Evolutionary conservation across 2,113 vertebrate genomes (phyloP).

Genomic region (crab-eating macaque (Macaca fascicularis)): DNA sequence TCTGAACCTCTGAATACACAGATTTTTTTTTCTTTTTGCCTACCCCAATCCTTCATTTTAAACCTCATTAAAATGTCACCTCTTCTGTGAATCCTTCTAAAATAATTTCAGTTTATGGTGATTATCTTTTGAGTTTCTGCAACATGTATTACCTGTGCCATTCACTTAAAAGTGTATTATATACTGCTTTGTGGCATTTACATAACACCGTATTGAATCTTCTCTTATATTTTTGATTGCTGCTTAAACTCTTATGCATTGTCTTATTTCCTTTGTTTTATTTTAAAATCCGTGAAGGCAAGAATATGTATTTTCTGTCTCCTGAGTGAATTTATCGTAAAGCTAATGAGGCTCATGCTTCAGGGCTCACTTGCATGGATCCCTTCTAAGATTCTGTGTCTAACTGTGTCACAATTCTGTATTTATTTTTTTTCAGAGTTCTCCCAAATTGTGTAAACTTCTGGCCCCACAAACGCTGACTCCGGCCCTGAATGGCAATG

Average conservation of each 20-base stretch:
- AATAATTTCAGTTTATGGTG: neutral
- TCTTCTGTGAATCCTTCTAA: neutral
- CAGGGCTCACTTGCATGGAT: neutral
- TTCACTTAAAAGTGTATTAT: neutral
- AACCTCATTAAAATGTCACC: neutral
- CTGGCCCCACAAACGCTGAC: neutral
- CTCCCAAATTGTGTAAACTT: neutral
- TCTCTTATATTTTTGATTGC: neutral
- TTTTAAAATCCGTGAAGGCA: neutral
- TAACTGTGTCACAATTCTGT: neutral
- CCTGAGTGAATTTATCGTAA: neutral
- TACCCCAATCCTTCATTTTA: neutral
- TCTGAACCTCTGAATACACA: neutral
- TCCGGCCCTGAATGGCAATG: neutral
- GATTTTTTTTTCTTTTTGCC: neutral
- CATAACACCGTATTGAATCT: neutral
- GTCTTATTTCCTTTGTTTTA: neutral
- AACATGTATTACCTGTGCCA: neutral
- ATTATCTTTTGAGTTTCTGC: neutral
- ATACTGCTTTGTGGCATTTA: neutral
- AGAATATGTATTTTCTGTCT: neutral
- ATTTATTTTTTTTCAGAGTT: neutral
- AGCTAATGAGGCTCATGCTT: neutral
- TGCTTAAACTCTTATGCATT: neutral
- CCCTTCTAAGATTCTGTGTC: neutral